These are phyloP conservation scores for Ichneumoninae sp. DNA, from an alignment of 2,888 invertebrate species.

Conservation along the genomic window DNA sequence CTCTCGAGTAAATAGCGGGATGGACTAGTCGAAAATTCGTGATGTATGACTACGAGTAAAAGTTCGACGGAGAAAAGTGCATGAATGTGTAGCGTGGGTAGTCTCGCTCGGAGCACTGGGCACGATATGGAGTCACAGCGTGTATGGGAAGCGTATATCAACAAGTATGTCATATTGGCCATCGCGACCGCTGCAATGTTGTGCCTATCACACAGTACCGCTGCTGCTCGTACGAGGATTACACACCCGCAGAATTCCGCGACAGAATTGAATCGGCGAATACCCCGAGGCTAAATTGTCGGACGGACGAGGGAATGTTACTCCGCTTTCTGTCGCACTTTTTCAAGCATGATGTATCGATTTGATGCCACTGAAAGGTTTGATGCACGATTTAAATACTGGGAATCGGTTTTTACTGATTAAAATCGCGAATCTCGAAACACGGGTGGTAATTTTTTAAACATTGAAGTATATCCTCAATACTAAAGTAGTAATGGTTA, in stretches of 20 bases:
- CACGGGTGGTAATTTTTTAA: background rate
- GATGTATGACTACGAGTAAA: slow-evolving; percentile 3
- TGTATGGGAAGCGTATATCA: slow-evolving; percentile 2
- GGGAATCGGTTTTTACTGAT: too few species aligned
- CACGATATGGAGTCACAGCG: background rate
- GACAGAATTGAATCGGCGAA: slow-evolving; percentile 15
- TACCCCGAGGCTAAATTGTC: background rate
- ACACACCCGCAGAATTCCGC: background rate
- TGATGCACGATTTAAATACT: background rate
- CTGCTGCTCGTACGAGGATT: slow-evolving; percentile 10
- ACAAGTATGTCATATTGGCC: slow-evolving; percentile 16
- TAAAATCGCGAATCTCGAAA: background rate
- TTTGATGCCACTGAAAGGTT: background rate
- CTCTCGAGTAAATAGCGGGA: slow-evolving; percentile 15
- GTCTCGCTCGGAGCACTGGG: background rate
- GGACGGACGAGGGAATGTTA: background rate
- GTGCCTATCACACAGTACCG: background rate
- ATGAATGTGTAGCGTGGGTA: background rate
- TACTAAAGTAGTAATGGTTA: background rate
- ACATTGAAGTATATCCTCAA: background rate
- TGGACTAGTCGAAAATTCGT: slow-evolving; percentile 2
- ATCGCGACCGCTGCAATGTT: slow-evolving; percentile 9
- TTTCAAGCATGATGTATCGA: background rate
- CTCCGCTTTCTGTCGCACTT: background rate
- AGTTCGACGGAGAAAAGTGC: background rate